Percentiles rank a stretch among this genome's conserved stretches.
These are phyloP conservation scores for Limnephilus auricula DNA, from an alignment of 2,888 invertebrate genomes.

Conservation along the genomic window DNA sequence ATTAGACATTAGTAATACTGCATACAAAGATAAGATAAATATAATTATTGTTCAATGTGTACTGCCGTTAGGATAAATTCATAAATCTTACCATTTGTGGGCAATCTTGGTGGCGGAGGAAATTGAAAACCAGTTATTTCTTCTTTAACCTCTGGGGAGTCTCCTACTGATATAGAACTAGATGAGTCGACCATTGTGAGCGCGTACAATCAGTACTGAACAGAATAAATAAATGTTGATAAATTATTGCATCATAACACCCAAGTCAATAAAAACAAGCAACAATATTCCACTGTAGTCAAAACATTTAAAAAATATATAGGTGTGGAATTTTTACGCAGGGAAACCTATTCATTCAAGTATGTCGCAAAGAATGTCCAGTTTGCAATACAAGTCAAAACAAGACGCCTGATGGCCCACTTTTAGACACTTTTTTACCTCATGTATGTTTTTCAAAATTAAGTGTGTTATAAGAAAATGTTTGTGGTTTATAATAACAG, in stretches of 20 bases:
- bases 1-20: not conserved
- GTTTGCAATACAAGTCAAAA: too few species aligned
- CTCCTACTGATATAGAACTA: conserved; percentile 45
- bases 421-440: too few species aligned
- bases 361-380: not conserved
- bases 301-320: not conserved
- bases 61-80: not conserved
- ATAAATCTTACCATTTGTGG: conserved; percentile 72
- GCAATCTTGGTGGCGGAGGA: conserved; percentile 76
- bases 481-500: too few species aligned
- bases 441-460: too few species aligned
- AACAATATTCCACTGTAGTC: not conserved
- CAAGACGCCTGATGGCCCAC: too few species aligned
- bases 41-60: not conserved
- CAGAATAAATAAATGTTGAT: not conserved
- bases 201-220: not conserved
- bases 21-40: not conserved
- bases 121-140: conserved; percentile 74
- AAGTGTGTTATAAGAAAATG: too few species aligned
- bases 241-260: not conserved
- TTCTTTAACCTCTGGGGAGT: conserved; percentile 69
- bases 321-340: not conserved
- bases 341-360: not conserved
- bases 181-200: conserved; percentile 48
- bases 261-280: not conserved